Percentiles rank a stretch among this genome's conserved stretches.
phyloP scores from a whole-genome alignment of 2,797 vertebrate species.

The Spinibarbus caldwelli region DNA sequence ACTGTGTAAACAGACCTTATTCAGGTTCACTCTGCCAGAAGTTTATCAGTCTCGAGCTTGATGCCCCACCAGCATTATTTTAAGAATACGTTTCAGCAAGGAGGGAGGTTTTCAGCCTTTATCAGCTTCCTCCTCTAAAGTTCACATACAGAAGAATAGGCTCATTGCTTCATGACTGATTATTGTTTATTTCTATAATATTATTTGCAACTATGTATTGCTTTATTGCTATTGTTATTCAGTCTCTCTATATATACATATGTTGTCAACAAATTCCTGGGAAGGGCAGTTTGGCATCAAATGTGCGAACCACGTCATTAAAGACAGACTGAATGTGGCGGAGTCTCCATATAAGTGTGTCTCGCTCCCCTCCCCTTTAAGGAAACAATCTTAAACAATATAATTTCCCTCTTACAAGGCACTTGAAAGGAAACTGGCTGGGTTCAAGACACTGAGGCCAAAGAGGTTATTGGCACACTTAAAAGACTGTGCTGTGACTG shows the following conservation, averaged over 20 bases:
- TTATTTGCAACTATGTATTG: too few species aligned
- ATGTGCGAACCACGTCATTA: slow-evolving; percentile 45
- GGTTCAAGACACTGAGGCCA: slow-evolving; percentile 42
- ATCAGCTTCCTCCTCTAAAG: neutral
- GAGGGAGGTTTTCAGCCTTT: neutral
- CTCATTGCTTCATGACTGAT: neutral
- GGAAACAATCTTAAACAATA: slow-evolving; percentile 69
- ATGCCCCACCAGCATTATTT: neutral
- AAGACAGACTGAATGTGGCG: slow-evolving; percentile 25
- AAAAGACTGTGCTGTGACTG: slow-evolving; percentile 6
- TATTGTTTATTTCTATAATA: too few species aligned
- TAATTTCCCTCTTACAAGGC: slow-evolving; percentile 65
- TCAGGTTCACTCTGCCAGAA: neutral
- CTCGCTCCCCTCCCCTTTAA: slow-evolving; percentile 49
- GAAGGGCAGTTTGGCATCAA: slow-evolving; percentile 4
- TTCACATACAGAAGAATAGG: neutral
- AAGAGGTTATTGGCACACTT: slow-evolving; percentile 47
- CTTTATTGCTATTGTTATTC: neutral
- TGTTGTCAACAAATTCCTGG: neutral
- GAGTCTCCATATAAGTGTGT: slow-evolving; percentile 40
- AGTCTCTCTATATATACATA: neutral
- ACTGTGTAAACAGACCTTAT: neutral
- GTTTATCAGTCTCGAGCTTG: neutral
- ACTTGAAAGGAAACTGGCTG: slow-evolving; percentile 60
- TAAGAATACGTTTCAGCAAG: neutral